Evolutionary conservation across 2,113 vertebrate genomes (phyloP), one percentile per base, ranked within the genome.

Genomic region (Grallaria varia): DNA sequence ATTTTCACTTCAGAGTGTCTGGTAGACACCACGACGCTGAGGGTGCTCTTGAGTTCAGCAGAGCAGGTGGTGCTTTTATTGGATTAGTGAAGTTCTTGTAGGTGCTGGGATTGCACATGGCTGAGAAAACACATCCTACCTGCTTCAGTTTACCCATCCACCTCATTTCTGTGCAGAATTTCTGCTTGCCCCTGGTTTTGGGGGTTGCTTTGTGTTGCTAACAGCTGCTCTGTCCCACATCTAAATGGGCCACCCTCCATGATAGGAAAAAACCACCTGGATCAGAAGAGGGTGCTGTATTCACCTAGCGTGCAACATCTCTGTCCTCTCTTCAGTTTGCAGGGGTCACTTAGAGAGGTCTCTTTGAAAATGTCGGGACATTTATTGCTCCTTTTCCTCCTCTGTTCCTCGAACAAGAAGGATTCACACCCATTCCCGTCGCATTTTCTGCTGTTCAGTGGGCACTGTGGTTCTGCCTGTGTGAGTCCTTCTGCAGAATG

Each of bases 361-460:
- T 84, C 52, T 58, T 66, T 8, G 2, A 63, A 93, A 79, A 77
- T 14, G 10, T 80, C 59, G 83, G 59, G 49, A 53, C 25, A 7
- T 1, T 3, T 17, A 73, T 45, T 68, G 22, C 68, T 93, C 63
- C 72, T 75, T 92, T 83, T 58, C 45, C 75, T 62, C 56, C 28
- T 74, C 76, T 64, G 4, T n/a, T 68, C 49, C 30, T 67, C 20
- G 4, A 87, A 50, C 95, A 94, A 80, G 88, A 55, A 88, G 76
- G 73, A 50, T 94, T 96, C 95, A 93, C 93, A 97, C 95, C 76
- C 86, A 58, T 95, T 93, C 47, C 93, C 62, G 28, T 96, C 93
- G 90, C 83, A 73, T 92, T 94, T 96, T 81, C 90, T 96, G 93
- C 76, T 69, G 33, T 93, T 84, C 92, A 90, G 37, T 95, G 88